Conservation (phyloP, 2,797 vertebrate genomes). For the Esox masquinongy region DNA sequence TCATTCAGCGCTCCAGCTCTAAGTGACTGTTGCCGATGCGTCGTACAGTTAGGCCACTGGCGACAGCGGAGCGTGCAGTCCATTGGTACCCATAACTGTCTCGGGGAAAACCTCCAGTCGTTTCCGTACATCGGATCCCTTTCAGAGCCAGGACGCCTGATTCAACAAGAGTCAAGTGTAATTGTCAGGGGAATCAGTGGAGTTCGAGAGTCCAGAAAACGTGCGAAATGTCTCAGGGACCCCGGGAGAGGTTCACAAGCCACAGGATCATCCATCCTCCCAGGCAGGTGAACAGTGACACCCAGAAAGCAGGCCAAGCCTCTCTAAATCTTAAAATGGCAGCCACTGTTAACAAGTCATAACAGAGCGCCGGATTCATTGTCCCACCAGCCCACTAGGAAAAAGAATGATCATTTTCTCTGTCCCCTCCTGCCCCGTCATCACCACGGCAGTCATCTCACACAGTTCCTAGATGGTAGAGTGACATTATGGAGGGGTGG, state of each 20-base stretch:
- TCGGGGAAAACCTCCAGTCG: neutral
- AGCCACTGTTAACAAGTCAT: constrained; percentile 20
- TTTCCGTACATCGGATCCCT: no score
- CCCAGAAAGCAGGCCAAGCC: constrained; percentile 62
- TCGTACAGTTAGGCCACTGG: neutral
- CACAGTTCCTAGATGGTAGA: constrained; percentile 16
- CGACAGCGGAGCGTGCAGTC: neutral
- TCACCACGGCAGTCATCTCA: constrained; percentile 36
- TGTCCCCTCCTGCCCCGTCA: constrained; percentile 48
- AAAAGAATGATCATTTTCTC: constrained; percentile 63
- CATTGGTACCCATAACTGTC: neutral
- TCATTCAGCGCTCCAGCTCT: neutral
- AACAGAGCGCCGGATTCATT: constrained; percentile 56
- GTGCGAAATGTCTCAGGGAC: neutral
- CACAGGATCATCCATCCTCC: neutral
- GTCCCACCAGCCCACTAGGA: constrained; percentile 63
- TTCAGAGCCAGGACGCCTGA: neutral
- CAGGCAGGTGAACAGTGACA: neutral
- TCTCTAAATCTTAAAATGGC: constrained; percentile 62
- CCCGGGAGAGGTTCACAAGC: neutral
- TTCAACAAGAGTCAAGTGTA: neutral
- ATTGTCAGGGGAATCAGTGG: no score
- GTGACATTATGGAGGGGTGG: constrained; percentile 6
- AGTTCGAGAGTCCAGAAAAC: neutral
- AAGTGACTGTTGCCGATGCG: neutral